Conservation (phyloP, 2,888 invertebrate genomes). For the Aproaerema taeniolella region DNA sequence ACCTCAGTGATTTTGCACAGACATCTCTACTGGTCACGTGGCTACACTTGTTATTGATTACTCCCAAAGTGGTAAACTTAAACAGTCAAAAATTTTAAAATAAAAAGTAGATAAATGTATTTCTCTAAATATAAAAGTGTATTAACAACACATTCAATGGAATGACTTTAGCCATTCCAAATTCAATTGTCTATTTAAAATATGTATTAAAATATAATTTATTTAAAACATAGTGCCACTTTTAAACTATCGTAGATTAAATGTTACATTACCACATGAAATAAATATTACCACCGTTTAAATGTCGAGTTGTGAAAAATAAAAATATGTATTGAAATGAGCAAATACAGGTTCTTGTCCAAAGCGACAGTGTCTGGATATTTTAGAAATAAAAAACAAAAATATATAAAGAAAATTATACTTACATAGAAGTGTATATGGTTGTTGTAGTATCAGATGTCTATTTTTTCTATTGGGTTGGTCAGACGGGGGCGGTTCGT, state of each 20-base stretch:
- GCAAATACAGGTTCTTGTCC: constrained; percentile 33
- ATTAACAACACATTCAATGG: no score
- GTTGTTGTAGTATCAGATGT: constrained; percentile 53
- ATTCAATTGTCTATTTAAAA: constrained; percentile 14
- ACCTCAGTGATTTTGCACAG: no score
- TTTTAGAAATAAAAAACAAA: constrained; percentile 25
- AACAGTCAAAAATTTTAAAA: no score
- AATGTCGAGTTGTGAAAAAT: constrained; percentile 34
- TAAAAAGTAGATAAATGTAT: constrained; percentile 23
- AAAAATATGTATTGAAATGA: constrained; percentile 16
- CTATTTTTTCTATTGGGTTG: constrained; percentile 57
- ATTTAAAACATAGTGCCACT: constrained; percentile 23
- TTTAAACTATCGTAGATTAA: constrained; percentile 21
- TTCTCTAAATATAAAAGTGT: background rate
- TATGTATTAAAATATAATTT: constrained; percentile 9
- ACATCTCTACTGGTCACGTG: no score
- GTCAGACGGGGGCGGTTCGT: constrained; percentile 23
- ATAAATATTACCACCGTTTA: constrained; percentile 33
- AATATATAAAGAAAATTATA: constrained; percentile 22
- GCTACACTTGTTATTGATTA: no score
- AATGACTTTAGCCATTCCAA: no score
- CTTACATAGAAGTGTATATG: constrained; percentile 29
- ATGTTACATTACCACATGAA: constrained; percentile 15
- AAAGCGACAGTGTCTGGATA: constrained; percentile 32
- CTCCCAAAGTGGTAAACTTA: no score